phyloP scores from a whole-genome alignment of 2,113 vertebrate genomes.

The Oreocharis arfaki region DNA sequence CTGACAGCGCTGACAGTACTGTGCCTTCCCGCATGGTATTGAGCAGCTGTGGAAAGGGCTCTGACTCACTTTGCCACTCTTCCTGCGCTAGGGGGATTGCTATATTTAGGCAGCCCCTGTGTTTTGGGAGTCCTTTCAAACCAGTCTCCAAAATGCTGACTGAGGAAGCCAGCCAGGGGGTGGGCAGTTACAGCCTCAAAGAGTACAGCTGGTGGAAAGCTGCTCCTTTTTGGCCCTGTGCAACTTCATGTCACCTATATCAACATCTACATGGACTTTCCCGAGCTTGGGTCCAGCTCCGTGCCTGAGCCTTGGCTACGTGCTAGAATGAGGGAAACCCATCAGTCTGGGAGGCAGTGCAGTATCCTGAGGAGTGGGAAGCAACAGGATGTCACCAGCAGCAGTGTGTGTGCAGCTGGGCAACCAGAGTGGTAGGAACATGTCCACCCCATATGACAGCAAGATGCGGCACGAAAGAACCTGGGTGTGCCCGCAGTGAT shows the following conservation, averaged over 20 bases:
- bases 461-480: not conserved
- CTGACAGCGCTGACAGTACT: not conserved
- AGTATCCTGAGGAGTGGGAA: not conserved
- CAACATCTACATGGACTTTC: accelerated
- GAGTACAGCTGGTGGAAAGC: not conserved
- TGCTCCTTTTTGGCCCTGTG: not conserved
- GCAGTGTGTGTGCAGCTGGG: not conserved
- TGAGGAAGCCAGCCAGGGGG: not conserved
- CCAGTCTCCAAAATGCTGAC: not conserved
- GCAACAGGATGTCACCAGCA: not conserved
- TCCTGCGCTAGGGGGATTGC: accelerated
- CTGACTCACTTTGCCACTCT: not conserved
- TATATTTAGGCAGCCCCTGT: not conserved
- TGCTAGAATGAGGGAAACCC: not conserved
- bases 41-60: not conserved
- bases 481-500: not conserved
- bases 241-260: not conserved
- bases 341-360: not conserved
- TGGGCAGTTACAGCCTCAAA: not conserved
- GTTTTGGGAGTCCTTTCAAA: not conserved
- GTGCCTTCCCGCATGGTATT: accelerated
- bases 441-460: not conserved
- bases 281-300: accelerated
- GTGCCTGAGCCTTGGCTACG: accelerated
- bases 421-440: not conserved